A percentile compares a stretch with the other conserved stretches of the same genome.
phyloP scores from a whole-genome alignment of 2,797 vertebrate species.

The Echiichthys vipera region DNA sequence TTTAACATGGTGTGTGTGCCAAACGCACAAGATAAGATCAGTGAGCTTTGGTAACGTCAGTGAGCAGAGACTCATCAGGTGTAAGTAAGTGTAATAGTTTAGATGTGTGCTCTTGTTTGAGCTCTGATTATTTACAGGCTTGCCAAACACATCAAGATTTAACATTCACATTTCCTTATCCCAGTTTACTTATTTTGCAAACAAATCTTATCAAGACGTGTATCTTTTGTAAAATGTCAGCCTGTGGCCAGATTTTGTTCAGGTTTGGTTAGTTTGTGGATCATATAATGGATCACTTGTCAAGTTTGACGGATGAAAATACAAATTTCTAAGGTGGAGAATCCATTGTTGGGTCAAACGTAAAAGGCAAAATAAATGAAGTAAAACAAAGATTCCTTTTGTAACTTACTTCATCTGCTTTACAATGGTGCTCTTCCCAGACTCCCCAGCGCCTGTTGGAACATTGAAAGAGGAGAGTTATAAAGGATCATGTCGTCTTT shows the following conservation, averaged over 20 bases:
- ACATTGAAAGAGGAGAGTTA: constrained; percentile 50
- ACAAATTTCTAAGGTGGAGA: not conserved
- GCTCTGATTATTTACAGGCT: not conserved
- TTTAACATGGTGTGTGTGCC: not conserved
- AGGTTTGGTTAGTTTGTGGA: too few species aligned
- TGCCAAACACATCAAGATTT: not conserved
- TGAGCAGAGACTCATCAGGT: not conserved
- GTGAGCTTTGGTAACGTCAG: not conserved
- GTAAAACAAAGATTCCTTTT: constrained; percentile 10
- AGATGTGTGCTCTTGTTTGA: not conserved
- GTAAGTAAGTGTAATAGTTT: too few species aligned
- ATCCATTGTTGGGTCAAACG: not conserved
- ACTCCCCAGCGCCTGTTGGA: constrained; percentile 87
- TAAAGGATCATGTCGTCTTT: constrained; percentile 3
- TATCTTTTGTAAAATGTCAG: not conserved
- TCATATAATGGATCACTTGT: not conserved
- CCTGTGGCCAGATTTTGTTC: too few species aligned
- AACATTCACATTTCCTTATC: not conserved
- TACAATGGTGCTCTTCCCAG: constrained; percentile 89
- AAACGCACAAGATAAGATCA: not conserved
- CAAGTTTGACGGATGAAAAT: not conserved
- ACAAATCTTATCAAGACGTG: not conserved
- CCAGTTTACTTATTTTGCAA: not conserved
- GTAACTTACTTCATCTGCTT: constrained; percentile 90
- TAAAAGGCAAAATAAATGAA: not conserved